Base-by-base conservation (phyloP, 2,113 vertebrate species). In the Apeltes quadracus region DNA sequence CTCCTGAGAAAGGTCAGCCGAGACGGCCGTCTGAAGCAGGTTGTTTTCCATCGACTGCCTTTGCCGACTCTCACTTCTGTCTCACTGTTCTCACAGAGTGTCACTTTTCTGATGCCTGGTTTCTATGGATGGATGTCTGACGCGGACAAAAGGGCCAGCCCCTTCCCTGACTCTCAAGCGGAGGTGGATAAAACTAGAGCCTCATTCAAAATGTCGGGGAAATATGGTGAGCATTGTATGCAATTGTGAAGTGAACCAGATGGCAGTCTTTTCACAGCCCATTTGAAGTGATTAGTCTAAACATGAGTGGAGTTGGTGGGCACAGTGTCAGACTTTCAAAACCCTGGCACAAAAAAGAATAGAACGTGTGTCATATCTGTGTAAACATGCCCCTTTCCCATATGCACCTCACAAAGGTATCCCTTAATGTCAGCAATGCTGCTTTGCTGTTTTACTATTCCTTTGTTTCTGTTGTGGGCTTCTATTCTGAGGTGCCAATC, bases 81-180 rank as follows among this genome's bases (percentile, higher is more conserved):
- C 59, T 59, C 46, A 34, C 59, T 75, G 38, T n/a, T 67, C 87
- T 54, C 46, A 90, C 85, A 99, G 97, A 95, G 88, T 32, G 93
- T 98, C 76, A 95, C 94, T 10, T 95, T 96, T 85, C 91, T 99
- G 88, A 95, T 99, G 73, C 96, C 97, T 27, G 94, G 93, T 58
- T 99, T 99, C 92, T 97, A 94, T 78, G 93, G 91, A 51, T 91
- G 92, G 87, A 95, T 95, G 94, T 87, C 84, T 38, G 82, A 85
- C 20, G 43, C 72, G 0, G 76, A 75, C 34, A 83, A 84, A 56
- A 84, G 83, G 13, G 75, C 83, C 56, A 65, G 83, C 54, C 82
- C 69, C 3, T 82, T 75, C 2, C 25, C 53, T 78, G 69, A 76
- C 58, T 69, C 59, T 58, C 34, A 55, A 20, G 14, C 36, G 7